Evolutionary conservation across 2,113 vertebrate species (phyloP), one percentile per base, ranked within the genome.

Genomic region (Phaetusa simplex): DNA sequence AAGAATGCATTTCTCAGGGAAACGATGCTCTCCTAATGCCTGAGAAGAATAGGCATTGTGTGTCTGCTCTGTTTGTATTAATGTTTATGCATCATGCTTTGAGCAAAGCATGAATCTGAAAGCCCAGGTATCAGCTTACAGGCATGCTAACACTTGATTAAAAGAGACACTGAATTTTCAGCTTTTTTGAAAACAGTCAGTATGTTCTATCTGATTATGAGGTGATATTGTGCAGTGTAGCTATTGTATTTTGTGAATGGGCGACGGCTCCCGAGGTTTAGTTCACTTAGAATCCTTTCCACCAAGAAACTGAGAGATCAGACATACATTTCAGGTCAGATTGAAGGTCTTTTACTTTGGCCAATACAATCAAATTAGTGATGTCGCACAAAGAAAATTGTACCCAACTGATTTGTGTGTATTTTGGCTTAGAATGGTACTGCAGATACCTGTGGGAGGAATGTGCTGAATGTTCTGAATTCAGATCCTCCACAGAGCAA

Each of bases 381-480:
- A 73, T 82, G 79, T 59, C 2, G 3, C 88, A 78, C 34, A 45
- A 64, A 92, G 43, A 50, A 62, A 81, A 61, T 92, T 49, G 32
- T 74, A 42, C 65, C 88, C 81, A 8, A 21, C 69, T 23, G 50
- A 49, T 74, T 2, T 42, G 45, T 95, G 91, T 95, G 91, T 94
- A 14, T 74, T 92, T 96, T 94, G 96, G 91, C 93, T 92, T 82
- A 12, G 49, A 19, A 5, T 3, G 50, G 56, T 32, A 7, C 69
- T 93, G 80, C 69, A 91, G 80, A 71, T 89, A 79, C 70, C 94
- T 58, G 7, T 32, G 70, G 91, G 65, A 97, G 86, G 91, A 95
- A 96, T 95, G 95, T 96, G 97, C 96, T 96, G 95, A 95, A 42
- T 18, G 73, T 40, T 95, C 84, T 58, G 81, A 90, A 94, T 91